phyloP scores from a whole-genome alignment of 37 sponge, comb jelly and placozoan species.

The Geodia barretti region DNA sequence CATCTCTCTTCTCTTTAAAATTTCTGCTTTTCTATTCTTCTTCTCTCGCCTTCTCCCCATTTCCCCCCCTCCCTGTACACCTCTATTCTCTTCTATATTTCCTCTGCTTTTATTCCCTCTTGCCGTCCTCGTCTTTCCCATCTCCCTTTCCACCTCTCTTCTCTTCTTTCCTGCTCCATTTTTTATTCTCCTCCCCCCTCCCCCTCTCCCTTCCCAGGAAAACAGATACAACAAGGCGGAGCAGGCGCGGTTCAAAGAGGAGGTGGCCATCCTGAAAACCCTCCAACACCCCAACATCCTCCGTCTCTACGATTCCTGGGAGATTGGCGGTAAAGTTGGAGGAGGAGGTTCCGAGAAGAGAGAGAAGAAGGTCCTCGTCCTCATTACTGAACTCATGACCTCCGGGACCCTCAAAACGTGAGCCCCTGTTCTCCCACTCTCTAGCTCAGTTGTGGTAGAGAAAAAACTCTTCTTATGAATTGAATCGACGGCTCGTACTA shows the following conservation, averaged over 20 bases:
- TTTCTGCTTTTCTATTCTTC: too few species aligned
- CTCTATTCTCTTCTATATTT: not conserved
- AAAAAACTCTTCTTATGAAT: too few species aligned
- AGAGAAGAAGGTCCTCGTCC: slow-evolving; percentile 59
- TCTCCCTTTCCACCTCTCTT: too few species aligned
- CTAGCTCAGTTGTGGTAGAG: not conserved
- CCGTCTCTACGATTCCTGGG: slow-evolving; percentile 92
- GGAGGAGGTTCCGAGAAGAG: slow-evolving; percentile 51
- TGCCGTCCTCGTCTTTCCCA: not conserved
- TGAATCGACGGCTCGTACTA: too few species aligned
- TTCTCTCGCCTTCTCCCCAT: too few species aligned
- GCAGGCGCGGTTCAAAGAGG: slow-evolving; percentile 88
- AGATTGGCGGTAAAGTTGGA: slow-evolving; percentile 9
- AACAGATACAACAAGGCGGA: slow-evolving; percentile 81
- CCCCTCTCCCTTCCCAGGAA: too few species aligned
- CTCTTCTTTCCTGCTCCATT: too few species aligned
- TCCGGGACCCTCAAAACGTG: slow-evolving; percentile 97
- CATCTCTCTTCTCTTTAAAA: too few species aligned
- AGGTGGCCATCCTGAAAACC: slow-evolving; percentile 91
- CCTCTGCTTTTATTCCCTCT: not conserved
- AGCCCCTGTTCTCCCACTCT: slow-evolving; percentile 14
- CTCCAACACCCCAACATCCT: slow-evolving; percentile 98
- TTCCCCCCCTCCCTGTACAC: too few species aligned
- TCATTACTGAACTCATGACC: slow-evolving; percentile 98
- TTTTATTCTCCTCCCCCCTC: too few species aligned